phyloP scores from a whole-genome alignment of 1,140 invertebrate species.

The Drosophila sechellia region DNA sequence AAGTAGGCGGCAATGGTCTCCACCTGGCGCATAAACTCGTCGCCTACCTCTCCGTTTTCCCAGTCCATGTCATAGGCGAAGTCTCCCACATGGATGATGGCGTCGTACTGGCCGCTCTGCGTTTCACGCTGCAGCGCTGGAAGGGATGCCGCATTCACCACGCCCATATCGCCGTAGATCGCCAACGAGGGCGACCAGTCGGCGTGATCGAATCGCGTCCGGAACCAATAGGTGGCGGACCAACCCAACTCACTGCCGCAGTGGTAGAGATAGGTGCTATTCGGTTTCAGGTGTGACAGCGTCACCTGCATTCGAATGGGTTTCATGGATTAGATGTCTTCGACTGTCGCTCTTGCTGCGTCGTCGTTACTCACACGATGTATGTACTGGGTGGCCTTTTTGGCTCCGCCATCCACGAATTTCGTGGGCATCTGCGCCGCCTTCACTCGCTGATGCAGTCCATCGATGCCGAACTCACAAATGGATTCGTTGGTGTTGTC shows the following conservation, averaged over 20 bases:
- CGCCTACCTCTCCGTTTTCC: slow-evolving; percentile 91
- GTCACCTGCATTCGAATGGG: slow-evolving; percentile 89
- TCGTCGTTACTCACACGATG: slow-evolving; percentile 88
- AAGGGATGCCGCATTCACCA: slow-evolving; percentile 94
- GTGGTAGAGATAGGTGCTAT: slow-evolving; percentile 91
- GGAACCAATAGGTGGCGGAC: slow-evolving; percentile 92
- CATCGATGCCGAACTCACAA: slow-evolving; percentile 92
- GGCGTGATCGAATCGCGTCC: slow-evolving; percentile 87
- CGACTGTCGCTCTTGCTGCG: neutral
- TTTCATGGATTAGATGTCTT: neutral
- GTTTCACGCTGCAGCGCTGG: slow-evolving; percentile 92
- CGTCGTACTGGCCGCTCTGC: slow-evolving; percentile 92
- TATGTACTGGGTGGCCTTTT: slow-evolving; percentile 91
- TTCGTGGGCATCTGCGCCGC: slow-evolving; percentile 85
- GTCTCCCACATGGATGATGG: slow-evolving; percentile 96
- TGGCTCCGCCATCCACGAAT: slow-evolving; percentile 92
- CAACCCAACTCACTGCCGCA: slow-evolving; percentile 93
- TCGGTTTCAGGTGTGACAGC: slow-evolving; percentile 87
- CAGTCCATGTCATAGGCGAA: slow-evolving; percentile 98
- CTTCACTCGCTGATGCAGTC: slow-evolving; percentile 80
- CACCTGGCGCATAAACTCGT: slow-evolving; percentile 96
- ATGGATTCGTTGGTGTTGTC: slow-evolving; percentile 89
- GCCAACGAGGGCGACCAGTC: slow-evolving; percentile 92
- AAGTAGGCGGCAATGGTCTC: slow-evolving; percentile 93
- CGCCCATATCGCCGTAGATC: slow-evolving; percentile 96